Evolutionary conservation across 2,113 vertebrate genomes (phyloP).

Genomic region (Poecilia latipinna): DNA sequence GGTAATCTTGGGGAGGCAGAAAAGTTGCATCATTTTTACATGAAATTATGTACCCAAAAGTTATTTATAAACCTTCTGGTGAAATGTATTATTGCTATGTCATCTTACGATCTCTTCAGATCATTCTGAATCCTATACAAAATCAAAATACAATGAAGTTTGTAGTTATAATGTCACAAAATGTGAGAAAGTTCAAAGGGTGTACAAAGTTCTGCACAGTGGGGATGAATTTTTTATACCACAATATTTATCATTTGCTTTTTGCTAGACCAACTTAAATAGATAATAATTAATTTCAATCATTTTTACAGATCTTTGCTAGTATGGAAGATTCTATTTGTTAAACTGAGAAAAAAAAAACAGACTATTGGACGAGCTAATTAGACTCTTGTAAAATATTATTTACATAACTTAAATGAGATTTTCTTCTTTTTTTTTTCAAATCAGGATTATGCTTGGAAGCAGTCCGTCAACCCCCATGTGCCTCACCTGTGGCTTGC

Average conservation of each 20-base stretch:
- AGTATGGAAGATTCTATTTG: background rate
- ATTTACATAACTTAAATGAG: conserved; percentile 5
- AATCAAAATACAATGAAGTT: too few species aligned
- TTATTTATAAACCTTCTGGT: too few species aligned
- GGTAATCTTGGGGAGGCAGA: background rate
- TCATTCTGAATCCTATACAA: too few species aligned
- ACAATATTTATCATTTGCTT: too few species aligned
- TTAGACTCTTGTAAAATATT: background rate
- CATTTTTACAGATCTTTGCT: background rate
- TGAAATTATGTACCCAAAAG: background rate
- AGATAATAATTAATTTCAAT: too few species aligned
- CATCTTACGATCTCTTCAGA: too few species aligned
- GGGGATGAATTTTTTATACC: too few species aligned
- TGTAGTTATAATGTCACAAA: too few species aligned
- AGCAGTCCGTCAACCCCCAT: conserved; percentile 54
- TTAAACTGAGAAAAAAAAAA: background rate
- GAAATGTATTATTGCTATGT: too few species aligned
- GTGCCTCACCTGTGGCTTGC: conserved; percentile 89
- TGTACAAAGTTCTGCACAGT: too few species aligned
- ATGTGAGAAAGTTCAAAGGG: too few species aligned
- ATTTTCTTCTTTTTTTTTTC: conserved; percentile 24
- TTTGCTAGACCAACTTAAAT: too few species aligned
- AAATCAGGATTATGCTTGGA: conserved; percentile 82
- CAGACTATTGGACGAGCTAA: background rate
- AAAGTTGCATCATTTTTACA: background rate